Evolutionary conservation across 2,888 invertebrate genomes (phyloP), one percentile per base, ranked within the genome.

Genomic region (Ellobium chinense): DNA sequence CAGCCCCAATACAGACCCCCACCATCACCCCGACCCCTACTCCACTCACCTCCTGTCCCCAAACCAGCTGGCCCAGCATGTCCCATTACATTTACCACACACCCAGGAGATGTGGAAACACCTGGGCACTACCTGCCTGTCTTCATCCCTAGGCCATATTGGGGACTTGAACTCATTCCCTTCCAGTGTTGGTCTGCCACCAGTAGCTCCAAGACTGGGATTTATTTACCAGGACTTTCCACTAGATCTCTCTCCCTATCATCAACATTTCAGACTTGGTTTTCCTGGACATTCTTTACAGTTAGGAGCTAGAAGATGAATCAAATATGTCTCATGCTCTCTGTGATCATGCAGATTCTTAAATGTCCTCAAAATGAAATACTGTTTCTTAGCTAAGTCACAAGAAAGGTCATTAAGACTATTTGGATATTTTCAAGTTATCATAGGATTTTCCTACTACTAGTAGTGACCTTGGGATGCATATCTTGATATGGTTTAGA

Each of bases 211-310:
- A 27, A 37, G n/a, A n/a, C 29, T 63, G 27, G 7, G 54, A 36
- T 34, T 66, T 29, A 9, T 54, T 0, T 65, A 65, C 58, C 54
- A 39, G 7, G 65, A 56, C 46, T 18, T 65, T 24, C 65, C 75
- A 7, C 3, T 54, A 31, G 66, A 74, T n/a, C 39, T 75, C 1
- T 31, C 46, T 5, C 31, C 29, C 1, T 31, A 62, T 4, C 54
- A 31, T 1, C 54, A 63, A 21, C 36, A 29, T 31, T 39, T 29
- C 21, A n/a, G 21, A 5, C 27, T n/a, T 18, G 31, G 31, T 21
- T 63, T 65, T 46, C 75, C 74, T 7, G n/a, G n/a, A n/a, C n/a
- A n/a, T n/a, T n/a, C n/a, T n/a, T 24, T 39, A 18, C 27, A 63
- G 9, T 29, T 34, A n/a, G 29, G 63, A 4, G 31, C 29, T 9